These are phyloP conservation scores for Colaptes auratus DNA, from an alignment of 2,113 vertebrate genomes.

Conservation along the genomic window DNA sequence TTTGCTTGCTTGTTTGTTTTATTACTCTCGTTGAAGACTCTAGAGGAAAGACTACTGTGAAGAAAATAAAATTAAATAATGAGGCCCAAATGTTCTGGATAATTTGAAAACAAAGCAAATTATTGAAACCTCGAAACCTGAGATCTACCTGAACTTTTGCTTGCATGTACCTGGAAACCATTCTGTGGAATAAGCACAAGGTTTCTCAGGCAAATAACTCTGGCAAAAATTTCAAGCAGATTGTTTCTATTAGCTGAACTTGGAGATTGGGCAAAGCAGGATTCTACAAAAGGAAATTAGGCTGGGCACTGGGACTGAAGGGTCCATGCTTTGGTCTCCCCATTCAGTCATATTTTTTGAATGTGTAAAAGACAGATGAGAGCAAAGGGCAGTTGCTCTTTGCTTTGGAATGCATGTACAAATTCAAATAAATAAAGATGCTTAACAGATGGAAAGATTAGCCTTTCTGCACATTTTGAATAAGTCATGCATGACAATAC, in stretches of 20 bases:
- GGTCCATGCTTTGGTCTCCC: background rate
- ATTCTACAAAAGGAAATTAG: background rate
- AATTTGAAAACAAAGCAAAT: background rate
- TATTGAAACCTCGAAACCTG: background rate
- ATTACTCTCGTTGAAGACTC: background rate
- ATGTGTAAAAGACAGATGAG: background rate
- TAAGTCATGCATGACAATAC: conserved; percentile 21
- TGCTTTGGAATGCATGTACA: conserved; percentile 16
- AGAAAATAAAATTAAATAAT: background rate
- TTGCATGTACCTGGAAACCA: background rate
- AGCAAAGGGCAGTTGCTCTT: background rate
- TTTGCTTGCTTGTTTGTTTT: background rate
- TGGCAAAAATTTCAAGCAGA: background rate
- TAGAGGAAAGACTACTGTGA: background rate
- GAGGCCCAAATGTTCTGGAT: background rate
- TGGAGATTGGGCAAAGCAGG: background rate
- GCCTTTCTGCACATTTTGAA: conserved; percentile 46
- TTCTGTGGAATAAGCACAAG: background rate
- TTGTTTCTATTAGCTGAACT: background rate
- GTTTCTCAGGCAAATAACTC: background rate
- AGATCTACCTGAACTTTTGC: background rate
- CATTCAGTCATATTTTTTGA: background rate
- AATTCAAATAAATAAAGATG: conserved; percentile 49
- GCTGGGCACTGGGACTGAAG: background rate
- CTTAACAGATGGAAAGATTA: conserved; percentile 56